Evolutionary conservation across 2,888 invertebrate species (phyloP).

Genomic region (Sphecodes monilicornis): DNA sequence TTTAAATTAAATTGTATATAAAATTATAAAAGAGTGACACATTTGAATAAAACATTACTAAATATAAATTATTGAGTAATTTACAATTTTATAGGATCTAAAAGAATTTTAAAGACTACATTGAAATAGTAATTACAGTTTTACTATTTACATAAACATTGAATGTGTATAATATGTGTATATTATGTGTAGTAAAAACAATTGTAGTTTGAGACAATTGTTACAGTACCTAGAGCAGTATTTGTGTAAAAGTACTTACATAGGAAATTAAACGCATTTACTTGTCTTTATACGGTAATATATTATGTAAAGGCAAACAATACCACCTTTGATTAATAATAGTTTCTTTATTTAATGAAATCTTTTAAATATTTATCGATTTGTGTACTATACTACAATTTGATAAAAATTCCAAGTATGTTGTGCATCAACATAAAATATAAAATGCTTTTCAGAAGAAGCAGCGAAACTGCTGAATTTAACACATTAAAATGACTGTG

Average conservation of each 20-base stretch:
- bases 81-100: background rate
- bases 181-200: background rate
- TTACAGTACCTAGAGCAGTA: background rate
- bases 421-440: background rate
- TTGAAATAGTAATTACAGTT: slow-evolving; percentile 2
- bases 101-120: background rate
- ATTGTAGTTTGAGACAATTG: background rate
- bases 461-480: background rate
- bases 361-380: background rate
- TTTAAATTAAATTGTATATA: slow-evolving; percentile 11
- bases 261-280: slow-evolving; percentile 9
- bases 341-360: background rate
- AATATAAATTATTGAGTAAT: background rate
- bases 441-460: background rate
- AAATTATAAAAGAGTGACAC: slow-evolving; percentile 6
- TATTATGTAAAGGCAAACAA: background rate
- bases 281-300: background rate
- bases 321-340: background rate
- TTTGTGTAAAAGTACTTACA: background rate
- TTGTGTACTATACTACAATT: background rate
- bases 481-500: background rate
- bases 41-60: background rate
- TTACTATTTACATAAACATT: background rate
- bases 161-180: background rate
- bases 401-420: background rate